These are phyloP conservation scores for Acanthis flammea DNA, from an alignment of 2,797 vertebrate species.

Conservation along the genomic window DNA sequence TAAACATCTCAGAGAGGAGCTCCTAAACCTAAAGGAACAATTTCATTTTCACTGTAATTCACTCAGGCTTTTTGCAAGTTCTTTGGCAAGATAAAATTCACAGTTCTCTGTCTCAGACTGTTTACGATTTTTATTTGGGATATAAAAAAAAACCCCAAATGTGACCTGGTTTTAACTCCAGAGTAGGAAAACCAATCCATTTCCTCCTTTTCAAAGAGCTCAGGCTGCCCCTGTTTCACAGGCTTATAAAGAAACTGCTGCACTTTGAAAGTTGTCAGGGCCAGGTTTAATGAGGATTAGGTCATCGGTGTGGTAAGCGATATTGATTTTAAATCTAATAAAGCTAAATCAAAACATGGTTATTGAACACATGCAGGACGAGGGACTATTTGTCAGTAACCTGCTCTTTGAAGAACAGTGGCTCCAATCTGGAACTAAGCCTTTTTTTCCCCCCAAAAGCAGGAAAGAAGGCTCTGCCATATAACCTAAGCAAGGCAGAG, in stretches of 20 bases:
- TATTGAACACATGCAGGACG: not conserved
- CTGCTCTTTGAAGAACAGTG: not conserved
- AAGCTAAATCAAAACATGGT: constrained; percentile 3
- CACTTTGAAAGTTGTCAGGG: constrained; percentile 14
- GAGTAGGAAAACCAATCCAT: not conserved
- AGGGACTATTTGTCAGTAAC: not conserved
- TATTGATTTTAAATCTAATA: constrained; percentile 51
- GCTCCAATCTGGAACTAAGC: not conserved
- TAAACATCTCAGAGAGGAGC: not conserved
- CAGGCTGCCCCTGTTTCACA: not conserved
- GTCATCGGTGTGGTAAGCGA: constrained; percentile 24
- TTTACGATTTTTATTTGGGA: not conserved
- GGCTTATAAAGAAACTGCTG: constrained; percentile 9
- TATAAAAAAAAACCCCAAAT: not conserved
- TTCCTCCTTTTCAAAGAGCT: not conserved
- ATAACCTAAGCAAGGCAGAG: not conserved
- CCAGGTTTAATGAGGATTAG: constrained; percentile 28
- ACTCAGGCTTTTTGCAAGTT: not conserved
- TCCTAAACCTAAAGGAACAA: not conserved
- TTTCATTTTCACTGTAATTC: not conserved
- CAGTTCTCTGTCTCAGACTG: not conserved
- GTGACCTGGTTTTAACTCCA: not conserved
- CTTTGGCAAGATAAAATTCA: not conserved
- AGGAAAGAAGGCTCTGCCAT: not conserved
- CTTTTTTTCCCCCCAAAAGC: not conserved